phyloP scores from a whole-genome alignment of 2,888 invertebrate species.

The Hirtodrosophila confusa region DNA sequence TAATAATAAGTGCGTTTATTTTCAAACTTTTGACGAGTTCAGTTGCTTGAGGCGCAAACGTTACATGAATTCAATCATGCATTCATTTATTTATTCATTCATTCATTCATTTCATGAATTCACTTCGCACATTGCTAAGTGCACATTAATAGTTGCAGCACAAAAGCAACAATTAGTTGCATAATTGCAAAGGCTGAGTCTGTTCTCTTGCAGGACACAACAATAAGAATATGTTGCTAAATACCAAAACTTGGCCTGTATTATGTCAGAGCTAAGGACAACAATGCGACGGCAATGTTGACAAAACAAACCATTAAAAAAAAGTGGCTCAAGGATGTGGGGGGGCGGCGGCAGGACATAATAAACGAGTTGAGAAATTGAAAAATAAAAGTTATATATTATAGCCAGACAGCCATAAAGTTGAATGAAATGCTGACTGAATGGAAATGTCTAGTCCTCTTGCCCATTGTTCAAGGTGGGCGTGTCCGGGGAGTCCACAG shows the following conservation, averaged over 20 bases:
- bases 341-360: slow-evolving; percentile 4
- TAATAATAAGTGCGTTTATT: neutral
- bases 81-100: too few species aligned
- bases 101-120: too few species aligned
- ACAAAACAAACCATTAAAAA: slow-evolving; percentile 50
- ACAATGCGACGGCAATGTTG: slow-evolving; percentile 39
- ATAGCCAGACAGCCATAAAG: slow-evolving; percentile 61
- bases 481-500: slow-evolving; percentile 21
- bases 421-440: slow-evolving; percentile 52
- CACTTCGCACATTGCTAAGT: neutral
- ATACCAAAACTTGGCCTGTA: slow-evolving; percentile 21
- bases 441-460: slow-evolving; percentile 57
- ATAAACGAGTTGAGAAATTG: slow-evolving; percentile 70
- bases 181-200: slow-evolving; percentile 36
- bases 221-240: slow-evolving; percentile 15
- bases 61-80: too few species aligned
- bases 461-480: slow-evolving; percentile 33
- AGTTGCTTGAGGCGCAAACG: too few species aligned
- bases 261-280: slow-evolving; percentile 37
- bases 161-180: slow-evolving; percentile 6
- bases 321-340: slow-evolving; percentile 18
- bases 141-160: too few species aligned
- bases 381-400: slow-evolving; percentile 79
- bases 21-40: too few species aligned
- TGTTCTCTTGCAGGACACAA: slow-evolving; percentile 12